Base-by-base conservation (phyloP, 1,140 invertebrate genomes). In the Trigoniulus corallinus region DNA sequence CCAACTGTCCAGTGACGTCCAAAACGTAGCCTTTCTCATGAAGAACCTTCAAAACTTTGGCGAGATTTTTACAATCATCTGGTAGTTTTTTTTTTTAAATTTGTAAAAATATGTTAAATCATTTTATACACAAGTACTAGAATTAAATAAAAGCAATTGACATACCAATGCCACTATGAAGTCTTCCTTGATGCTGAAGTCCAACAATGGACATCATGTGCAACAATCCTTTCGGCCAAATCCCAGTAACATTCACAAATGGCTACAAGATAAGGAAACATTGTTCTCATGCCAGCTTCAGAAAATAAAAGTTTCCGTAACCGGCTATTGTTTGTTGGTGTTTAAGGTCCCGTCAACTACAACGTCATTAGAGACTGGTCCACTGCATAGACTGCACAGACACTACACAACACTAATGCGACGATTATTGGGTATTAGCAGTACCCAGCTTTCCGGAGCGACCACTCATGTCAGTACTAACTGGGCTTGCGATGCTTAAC, bases 101-200 rank as follows among this genome's bases (percentile, higher is more conserved):
- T 45, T 22, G n/a, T 2, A 51, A 7, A 26, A 46, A 34, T 7
- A 34, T 34, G 29, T 34, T 7, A 34, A 34, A 34, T 7, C 29
- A 34, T 7, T n/a, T n/a, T n/a, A 34, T 34, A 34, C 29, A 34
- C 29, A 34, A 34, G n/a, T 34, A 34, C 29, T 34, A 34, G 7
- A 40, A 44, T 24, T 25, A 44, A 27, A 48, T 48, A 34, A 10
- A 3, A 12, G 4, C 3, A 34, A 42, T 13, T 42, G 18, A 53
- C 53, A 58, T 56, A 71, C 69, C 69, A 53, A 71, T 65, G n/a
- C 70, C 70, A 59, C 67, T 67, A 50, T 71, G 70, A 42, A 66
- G 64, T 48, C 61, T 56, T 12, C 70, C 70, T 49, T 55, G 46
- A 48, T 64, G 64, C 29, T 47, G 39, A 3, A 71, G 44, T 13